Conservation (phyloP, 1,140 invertebrate species). For the Galleria mellonella region DNA sequence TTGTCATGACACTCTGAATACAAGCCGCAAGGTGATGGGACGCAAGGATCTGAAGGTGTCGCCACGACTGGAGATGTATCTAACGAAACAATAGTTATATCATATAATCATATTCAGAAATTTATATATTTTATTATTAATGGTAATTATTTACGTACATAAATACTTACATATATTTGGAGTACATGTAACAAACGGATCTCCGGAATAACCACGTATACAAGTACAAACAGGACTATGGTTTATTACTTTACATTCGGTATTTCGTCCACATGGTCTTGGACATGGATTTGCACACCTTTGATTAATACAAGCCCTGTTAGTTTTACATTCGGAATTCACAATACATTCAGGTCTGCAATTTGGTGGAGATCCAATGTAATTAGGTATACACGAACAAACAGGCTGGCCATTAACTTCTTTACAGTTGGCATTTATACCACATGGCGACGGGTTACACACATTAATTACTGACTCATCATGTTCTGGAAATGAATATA, state of each 20-base stretch:
- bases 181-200: conserved; percentile 75
- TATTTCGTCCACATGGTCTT: conserved; percentile 72
- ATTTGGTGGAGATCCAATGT: conserved; percentile 75
- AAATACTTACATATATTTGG: conserved; percentile 76
- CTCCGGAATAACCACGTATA: conserved; percentile 74
- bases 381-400: conserved; percentile 77
- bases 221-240: conserved; percentile 78
- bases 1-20: conserved; percentile 82
- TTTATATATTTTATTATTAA: conserved; percentile 5
- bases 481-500: conserved; percentile 34
- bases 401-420: conserved; percentile 71
- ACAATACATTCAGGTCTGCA: conserved; percentile 78
- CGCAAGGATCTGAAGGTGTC: conserved; percentile 79
- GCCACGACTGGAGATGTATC: conserved; percentile 39
- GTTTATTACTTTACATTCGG: conserved; percentile 74
- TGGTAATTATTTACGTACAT: conserved; percentile 5
- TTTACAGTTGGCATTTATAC: conserved; percentile 51
- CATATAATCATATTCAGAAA: conserved; percentile 10
- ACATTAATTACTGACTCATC: conserved; percentile 63
- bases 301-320: conserved; percentile 78
- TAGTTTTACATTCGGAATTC: conserved; percentile 78
- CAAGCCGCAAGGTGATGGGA: conserved; percentile 86
- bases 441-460: conserved; percentile 71
- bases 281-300: conserved; percentile 79
- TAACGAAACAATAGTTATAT: conserved; percentile 5